These are phyloP conservation scores for Fragum fragum DNA, from an alignment of 2,888 invertebrate genomes.

Conservation along the genomic window DNA sequence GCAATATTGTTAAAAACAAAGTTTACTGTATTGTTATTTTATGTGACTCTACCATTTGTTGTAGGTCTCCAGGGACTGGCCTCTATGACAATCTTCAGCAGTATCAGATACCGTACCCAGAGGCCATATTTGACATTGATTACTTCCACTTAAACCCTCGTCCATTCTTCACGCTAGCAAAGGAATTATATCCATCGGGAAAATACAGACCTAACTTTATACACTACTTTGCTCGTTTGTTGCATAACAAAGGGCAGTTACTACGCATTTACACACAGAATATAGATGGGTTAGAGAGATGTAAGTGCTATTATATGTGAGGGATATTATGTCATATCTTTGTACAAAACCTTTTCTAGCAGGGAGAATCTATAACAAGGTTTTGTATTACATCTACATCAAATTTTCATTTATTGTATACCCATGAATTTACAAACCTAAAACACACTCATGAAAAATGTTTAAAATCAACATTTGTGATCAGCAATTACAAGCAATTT, in stretches of 20 bases:
- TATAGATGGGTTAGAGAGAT: constrained; percentile 87
- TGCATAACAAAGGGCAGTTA: constrained; percentile 86
- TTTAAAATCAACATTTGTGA: too few species aligned
- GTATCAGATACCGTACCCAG: constrained; percentile 87
- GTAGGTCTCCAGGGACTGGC: constrained; percentile 87
- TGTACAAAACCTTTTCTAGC: too few species aligned
- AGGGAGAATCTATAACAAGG: too few species aligned
- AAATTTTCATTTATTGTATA: too few species aligned
- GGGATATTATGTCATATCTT: too few species aligned
- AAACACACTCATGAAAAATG: too few species aligned
- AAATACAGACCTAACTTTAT: constrained; percentile 87
- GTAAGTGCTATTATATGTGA: too few species aligned
- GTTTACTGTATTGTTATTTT: too few species aligned
- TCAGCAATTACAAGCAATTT: too few species aligned
- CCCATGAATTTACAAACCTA: too few species aligned
- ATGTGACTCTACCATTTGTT: neutral
- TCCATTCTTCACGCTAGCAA: constrained; percentile 87
- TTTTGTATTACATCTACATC: too few species aligned
- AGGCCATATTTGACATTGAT: constrained; percentile 87
- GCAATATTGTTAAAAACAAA: too few species aligned
- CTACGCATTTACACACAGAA: constrained; percentile 87
- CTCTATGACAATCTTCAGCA: constrained; percentile 87
- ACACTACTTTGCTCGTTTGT: constrained; percentile 86
- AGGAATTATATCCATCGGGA: constrained; percentile 87
- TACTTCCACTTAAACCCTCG: constrained; percentile 86